Evolutionary conservation across 2,113 vertebrate species (phyloP), one percentile per base, ranked within the genome.

Genomic region (Taxidea taxus): DNA sequence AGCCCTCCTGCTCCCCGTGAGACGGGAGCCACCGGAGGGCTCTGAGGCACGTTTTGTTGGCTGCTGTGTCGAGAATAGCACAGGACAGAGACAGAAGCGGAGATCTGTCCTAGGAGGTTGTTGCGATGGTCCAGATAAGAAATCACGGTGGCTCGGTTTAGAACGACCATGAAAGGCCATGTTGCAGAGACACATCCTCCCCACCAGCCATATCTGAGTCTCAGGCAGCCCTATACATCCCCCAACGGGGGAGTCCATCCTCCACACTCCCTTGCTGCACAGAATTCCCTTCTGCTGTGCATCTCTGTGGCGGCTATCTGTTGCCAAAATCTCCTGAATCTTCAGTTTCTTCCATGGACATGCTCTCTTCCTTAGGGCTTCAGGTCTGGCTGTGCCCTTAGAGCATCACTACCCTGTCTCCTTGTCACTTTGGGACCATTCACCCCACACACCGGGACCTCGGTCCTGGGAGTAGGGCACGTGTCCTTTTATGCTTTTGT

Each of bases 241-340:
- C 60, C 37, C 4, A 0, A 1, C 0, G 25, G 1, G 7, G 1
- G 42, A 18, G 11, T 6, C 15, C 27, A 8, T 4, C 2, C 29
- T 10, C 18, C 4, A 0, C 4, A 2, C 27, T 13, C 2, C 29
- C 15, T 20, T 3, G 23, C 29, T 3, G 21, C 83, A 51, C 11
- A 0, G 11, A 49, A 42, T n/a, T 4, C 3, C 29, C 39, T 47
- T 20, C 47, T 9, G 7, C 42, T 10, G 31, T 34, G 3, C 74
- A 66, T 13, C 29, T 44, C 51, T 25, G 75, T 5, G 47, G 75
- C 11, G 9, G 10, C 34, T 14, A 0, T 21, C 58, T 29, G 18
- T 39, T 37, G 31, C 23, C 37, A 37, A 58, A 44, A 14, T 16
- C 16, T 37, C 49, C 27, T 1, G 0, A 10, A 6, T 21, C 31